Percentiles rank a stretch among this genome's conserved stretches.
phyloP scores from a whole-genome alignment of 37 sponge, comb jelly and placozoan species.

The Chondrosia reniformis region DNA sequence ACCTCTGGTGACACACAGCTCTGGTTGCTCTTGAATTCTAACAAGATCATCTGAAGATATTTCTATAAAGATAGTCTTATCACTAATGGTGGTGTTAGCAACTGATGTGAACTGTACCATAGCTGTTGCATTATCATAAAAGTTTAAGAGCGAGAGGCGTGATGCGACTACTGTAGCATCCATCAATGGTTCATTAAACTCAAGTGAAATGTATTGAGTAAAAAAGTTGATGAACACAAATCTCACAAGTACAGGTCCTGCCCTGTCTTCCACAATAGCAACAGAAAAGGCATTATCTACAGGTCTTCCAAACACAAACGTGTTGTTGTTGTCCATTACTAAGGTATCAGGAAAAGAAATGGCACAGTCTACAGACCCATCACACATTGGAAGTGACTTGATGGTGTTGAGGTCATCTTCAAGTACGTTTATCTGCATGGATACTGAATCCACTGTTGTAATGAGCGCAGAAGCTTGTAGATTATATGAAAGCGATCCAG shows the following conservation, averaged over 20 bases:
- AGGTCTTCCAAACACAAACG: slow-evolving; percentile 35
- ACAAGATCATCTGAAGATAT: slow-evolving; percentile 42
- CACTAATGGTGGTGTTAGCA: background rate
- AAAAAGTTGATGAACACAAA: slow-evolving; percentile 70
- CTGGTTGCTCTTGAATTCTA: slow-evolving; percentile 48
- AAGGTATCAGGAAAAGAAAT: slow-evolving; percentile 47
- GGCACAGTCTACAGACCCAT: slow-evolving; percentile 36
- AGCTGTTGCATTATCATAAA: slow-evolving; percentile 27
- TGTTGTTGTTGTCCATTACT: slow-evolving; percentile 36
- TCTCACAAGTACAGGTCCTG: slow-evolving; percentile 52
- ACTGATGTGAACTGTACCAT: slow-evolving; percentile 8
- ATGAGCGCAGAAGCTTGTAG: background rate
- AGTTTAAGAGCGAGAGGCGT: slow-evolving; percentile 46
- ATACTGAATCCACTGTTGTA: slow-evolving; percentile 1
- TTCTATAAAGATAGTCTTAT: slow-evolving; percentile 29
- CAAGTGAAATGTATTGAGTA: slow-evolving; percentile 43
- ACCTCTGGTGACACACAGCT: slow-evolving; percentile 59
- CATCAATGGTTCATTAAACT: slow-evolving; percentile 75
- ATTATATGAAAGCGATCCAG: background rate
- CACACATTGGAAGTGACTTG: slow-evolving; percentile 45
- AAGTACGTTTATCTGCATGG: slow-evolving; percentile 22
- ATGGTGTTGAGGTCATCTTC: slow-evolving; percentile 52
- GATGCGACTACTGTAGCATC: slow-evolving; percentile 28
- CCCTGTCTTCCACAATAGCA: slow-evolving; percentile 40
- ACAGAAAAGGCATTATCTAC: slow-evolving; percentile 36